phyloP scores from a whole-genome alignment of 2,113 vertebrate species.

The Rhinopithecus roxellana region DNA sequence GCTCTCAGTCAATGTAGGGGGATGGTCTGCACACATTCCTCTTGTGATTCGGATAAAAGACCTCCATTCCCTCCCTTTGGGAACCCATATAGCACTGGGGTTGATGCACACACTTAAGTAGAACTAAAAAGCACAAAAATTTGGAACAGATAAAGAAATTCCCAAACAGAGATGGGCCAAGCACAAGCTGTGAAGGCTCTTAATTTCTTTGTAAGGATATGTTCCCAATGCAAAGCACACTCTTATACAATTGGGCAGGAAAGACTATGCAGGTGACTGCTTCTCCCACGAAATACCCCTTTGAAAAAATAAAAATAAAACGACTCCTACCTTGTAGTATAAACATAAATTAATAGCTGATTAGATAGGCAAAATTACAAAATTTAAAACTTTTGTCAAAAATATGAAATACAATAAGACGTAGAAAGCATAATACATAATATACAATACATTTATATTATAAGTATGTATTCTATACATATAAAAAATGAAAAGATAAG shows the following conservation, averaged over 20 bases:
- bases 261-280: background rate
- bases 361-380: background rate
- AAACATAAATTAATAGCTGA: background rate
- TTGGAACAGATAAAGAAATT: background rate
- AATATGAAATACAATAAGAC: background rate
- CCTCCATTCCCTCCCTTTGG: background rate
- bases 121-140: background rate
- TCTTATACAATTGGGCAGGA: background rate
- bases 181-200: background rate
- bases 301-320: background rate
- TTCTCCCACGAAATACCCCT: background rate
- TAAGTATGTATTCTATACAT: background rate
- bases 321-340: background rate
- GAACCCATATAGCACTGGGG: background rate
- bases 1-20: rapidly evolving
- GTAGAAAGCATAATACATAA: background rate
- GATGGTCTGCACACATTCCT: background rate
- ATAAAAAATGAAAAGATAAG: background rate
- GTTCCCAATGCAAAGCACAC: rapidly evolving
- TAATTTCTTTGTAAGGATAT: background rate
- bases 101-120: background rate
- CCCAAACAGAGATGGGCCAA: background rate
- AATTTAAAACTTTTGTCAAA: background rate
- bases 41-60: background rate
- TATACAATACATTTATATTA: background rate